These are phyloP conservation scores for Ennomos erosarius DNA, from an alignment of 2,888 invertebrate species.

Conservation along the genomic window DNA sequence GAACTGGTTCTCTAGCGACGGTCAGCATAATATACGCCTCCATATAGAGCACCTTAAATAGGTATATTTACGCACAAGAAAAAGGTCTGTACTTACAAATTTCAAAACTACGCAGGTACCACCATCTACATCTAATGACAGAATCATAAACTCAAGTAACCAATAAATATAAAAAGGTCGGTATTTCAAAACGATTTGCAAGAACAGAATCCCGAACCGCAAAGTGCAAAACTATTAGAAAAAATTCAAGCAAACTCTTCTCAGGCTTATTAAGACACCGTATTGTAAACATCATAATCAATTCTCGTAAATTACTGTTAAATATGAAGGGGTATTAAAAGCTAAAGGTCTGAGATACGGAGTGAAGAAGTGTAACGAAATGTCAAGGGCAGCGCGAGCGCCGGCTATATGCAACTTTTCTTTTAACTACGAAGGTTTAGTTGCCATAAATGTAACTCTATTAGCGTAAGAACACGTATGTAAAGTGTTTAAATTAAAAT, in stretches of 20 bases:
- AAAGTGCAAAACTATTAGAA: slow-evolving; percentile 10
- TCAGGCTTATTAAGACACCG: slow-evolving; percentile 24
- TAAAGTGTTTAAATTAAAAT: slow-evolving; percentile 21
- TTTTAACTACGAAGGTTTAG: slow-evolving; percentile 28
- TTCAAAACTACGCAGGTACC: no score
- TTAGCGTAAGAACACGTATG: slow-evolving; percentile 20
- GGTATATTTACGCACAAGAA: no score
- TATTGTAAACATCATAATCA: slow-evolving; percentile 34
- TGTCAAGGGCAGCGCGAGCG: slow-evolving; percentile 65
- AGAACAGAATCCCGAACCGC: slow-evolving; percentile 4
- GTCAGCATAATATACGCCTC: no score
- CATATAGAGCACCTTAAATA: no score
- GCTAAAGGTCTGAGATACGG: slow-evolving; percentile 55
- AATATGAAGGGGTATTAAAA: slow-evolving; percentile 49
- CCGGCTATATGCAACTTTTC: slow-evolving; percentile 38
- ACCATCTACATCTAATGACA: no score
- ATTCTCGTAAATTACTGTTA: slow-evolving; percentile 44
- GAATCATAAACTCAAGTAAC: slow-evolving; percentile 8
- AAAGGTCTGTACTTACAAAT: no score
- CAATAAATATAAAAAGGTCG: background rate
- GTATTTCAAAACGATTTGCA: background rate
- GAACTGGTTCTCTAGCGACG: no score
- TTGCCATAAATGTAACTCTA: slow-evolving; percentile 22
- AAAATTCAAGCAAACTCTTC: slow-evolving; percentile 16
- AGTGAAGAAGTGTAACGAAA: slow-evolving; percentile 65